Base-by-base conservation (phyloP, 2,888 invertebrate species). In the Andrena bicolor region DNA sequence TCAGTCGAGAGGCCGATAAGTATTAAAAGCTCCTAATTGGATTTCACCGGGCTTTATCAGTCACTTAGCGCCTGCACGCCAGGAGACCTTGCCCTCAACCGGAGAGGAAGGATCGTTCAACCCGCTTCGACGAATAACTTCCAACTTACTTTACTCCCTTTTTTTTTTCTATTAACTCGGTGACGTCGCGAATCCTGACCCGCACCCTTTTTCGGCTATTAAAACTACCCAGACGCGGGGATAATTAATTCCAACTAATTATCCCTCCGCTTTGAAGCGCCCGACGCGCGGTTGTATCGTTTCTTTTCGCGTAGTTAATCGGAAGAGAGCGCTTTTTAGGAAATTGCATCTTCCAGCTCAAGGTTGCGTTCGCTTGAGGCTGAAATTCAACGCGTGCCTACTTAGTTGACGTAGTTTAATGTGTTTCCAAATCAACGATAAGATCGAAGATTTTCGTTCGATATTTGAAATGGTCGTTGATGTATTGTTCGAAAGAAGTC, bases 1-100 rank as follows among this genome's bases (percentile, higher is more conserved):
- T 81, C 80, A 56, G 73, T 69, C 61, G 83, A 73, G 82, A 64
- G 80, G 64, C 82, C 83, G 80, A 87, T 91, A 89, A 89, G 86
- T 86, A 90, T 88, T 88, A 91, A 90, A 90, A 90, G 87, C 86
- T 87, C 85, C 86, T 91, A 91, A 91, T 90, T 91, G 81, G 85
- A 91, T 91, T 90, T 87, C 80, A 84, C 89, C 87, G 78, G 83
- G 83, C 77, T 90, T 89, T 87, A 90, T 88, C 89, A 87, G 89
- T 86, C 90, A 90, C 89, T 92, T 88, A 90, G 78, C 86, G 88
- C 84, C 85, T 83, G 63, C 84, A 69, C 66, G 70, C 60, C 41
- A 16, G 30, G 72, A 79, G 76, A 63, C 79, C 68, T 66, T 35
- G 72, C 76, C 66, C 63, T 63, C 41, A 26, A 23, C 28, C 20